A percentile compares a stretch with the other conserved stretches of the same genome.
phyloP scores from a whole-genome alignment of 2,888 invertebrate genomes.

The Aproaerema taeniolella region DNA sequence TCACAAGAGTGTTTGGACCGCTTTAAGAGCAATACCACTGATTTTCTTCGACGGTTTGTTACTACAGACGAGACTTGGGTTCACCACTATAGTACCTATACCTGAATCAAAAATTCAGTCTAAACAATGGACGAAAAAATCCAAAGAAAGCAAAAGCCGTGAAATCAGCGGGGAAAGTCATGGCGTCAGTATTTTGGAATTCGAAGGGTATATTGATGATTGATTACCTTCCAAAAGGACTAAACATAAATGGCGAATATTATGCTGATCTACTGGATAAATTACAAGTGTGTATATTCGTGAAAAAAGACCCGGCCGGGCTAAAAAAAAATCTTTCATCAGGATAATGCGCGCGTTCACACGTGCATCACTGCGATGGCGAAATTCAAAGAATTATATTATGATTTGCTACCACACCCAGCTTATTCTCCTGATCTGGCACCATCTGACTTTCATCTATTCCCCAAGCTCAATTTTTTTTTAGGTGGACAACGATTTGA shows the following conservation, averaged over 20 bases:
- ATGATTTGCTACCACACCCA: too few species aligned
- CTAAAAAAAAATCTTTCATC: not conserved
- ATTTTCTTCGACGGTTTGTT: not conserved
- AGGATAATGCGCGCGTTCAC: too few species aligned
- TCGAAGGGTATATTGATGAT: slow-evolving; percentile 1
- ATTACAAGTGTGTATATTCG: not conserved
- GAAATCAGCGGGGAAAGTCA: slow-evolving; percentile 1
- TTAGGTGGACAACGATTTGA: too few species aligned
- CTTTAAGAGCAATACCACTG: not conserved
- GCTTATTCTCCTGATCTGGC: too few species aligned
- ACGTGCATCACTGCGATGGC: too few species aligned
- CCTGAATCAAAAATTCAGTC: not conserved
- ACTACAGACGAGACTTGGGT: not conserved
- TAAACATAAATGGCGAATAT: not conserved
- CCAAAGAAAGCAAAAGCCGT: slow-evolving; percentile 3
- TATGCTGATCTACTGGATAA: not conserved
- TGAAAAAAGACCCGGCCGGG: not conserved
- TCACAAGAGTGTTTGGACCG: too few species aligned
- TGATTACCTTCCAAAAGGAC: slow-evolving; percentile 1
- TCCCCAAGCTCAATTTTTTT: too few species aligned
- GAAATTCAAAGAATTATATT: too few species aligned
- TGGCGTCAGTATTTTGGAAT: slow-evolving; percentile 10
- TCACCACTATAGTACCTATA: not conserved
- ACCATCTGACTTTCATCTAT: too few species aligned
- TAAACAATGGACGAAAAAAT: not conserved